Conservation (phyloP, 2,113 vertebrate genomes). For the Anoplopoma fimbria region DNA sequence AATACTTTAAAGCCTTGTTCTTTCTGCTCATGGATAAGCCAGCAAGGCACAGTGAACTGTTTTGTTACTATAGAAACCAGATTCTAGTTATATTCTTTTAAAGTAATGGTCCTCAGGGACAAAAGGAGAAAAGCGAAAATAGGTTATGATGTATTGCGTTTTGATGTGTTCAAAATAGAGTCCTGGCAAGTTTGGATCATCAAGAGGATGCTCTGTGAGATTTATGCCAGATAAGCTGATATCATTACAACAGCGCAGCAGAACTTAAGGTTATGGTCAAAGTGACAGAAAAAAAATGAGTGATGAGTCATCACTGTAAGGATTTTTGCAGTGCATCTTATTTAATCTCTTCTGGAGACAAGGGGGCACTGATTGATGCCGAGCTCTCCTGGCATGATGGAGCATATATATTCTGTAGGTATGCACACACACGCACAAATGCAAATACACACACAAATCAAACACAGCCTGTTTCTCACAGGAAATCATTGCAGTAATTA, state of each 20-base stretch:
- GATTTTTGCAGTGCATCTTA: conserved; percentile 53
- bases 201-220: conserved; percentile 8
- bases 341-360: conserved; percentile 62
- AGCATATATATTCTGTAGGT: conserved; percentile 53
- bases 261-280: conserved; percentile 10
- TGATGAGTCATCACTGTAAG: conserved; percentile 32
- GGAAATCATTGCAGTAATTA: conserved; percentile 80
- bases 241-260: conserved; percentile 8
- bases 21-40: conserved; percentile 28
- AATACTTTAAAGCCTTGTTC: conserved; percentile 52
- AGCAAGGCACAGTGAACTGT: conserved; percentile 40
- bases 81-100: conserved; percentile 51
- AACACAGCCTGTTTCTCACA: conserved; percentile 64
- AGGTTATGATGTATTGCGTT: conserved; percentile 30
- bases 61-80: conserved; percentile 66
- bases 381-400: conserved; percentile 30
- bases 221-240: conserved; percentile 5
- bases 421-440: conserved; percentile 19
- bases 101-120: conserved; percentile 47
- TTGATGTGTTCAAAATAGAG: conserved; percentile 37
- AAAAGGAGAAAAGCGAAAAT: conserved; percentile 38
- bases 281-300: conserved; percentile 32
- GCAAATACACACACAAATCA: conserved; percentile 59
- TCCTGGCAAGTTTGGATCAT: conserved; percentile 25
- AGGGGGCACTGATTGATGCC: conserved; percentile 59